These are phyloP conservation scores for Paralichthys olivaceus DNA, from an alignment of 2,113 vertebrate species.

Conservation along the genomic window DNA sequence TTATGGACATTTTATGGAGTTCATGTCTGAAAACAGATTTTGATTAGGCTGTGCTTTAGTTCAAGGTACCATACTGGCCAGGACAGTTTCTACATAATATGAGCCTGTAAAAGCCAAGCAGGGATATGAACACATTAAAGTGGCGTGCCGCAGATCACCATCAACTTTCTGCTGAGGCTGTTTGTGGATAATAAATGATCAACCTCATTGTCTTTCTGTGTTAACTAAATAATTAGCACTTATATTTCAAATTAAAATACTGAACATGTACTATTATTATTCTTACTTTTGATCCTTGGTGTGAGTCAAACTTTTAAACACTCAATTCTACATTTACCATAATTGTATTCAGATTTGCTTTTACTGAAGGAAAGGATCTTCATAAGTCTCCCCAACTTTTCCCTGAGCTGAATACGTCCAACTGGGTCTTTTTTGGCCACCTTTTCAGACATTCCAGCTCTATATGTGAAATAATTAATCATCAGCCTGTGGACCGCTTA, in stretches of 20 bases:
- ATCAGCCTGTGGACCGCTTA: conserved; percentile 32
- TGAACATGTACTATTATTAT: too few relatives aligned
- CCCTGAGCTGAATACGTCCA: background rate
- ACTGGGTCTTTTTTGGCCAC: conserved; percentile 9
- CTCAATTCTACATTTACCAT: background rate
- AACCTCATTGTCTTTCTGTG: background rate
- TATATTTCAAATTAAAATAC: background rate
- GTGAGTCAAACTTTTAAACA: background rate
- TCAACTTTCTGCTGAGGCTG: background rate
- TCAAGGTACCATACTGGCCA: too few relatives aligned
- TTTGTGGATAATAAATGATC: background rate
- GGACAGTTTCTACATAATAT: background rate
- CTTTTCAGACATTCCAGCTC: conserved; percentile 22
- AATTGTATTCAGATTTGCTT: background rate
- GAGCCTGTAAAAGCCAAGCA: background rate
- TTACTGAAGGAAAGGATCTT: background rate
- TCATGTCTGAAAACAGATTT: too few relatives aligned
- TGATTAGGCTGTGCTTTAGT: background rate
- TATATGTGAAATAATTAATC: conserved; percentile 56
- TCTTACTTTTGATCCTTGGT: background rate
- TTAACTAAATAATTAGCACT: background rate
- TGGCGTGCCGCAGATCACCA: background rate
- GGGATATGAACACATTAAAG: background rate
- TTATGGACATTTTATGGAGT: too few relatives aligned
- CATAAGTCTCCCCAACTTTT: conserved; percentile 2